A percentile compares a stretch with the other conserved stretches of the same genome.
Conservation (phyloP, 2,113 vertebrate genomes). For the Pholis gunnellus region DNA sequence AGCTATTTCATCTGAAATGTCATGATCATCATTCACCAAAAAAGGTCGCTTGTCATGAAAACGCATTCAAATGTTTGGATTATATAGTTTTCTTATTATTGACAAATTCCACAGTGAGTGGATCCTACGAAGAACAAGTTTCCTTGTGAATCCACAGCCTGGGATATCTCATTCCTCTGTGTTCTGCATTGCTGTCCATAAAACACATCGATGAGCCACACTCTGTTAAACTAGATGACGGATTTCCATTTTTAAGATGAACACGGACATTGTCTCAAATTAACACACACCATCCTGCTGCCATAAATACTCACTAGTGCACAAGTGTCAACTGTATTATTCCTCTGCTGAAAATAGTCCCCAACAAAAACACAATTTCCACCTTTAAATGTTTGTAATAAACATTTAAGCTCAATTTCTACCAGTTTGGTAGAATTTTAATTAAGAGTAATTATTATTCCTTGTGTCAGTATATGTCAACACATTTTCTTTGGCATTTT, state of each 20-base stretch:
- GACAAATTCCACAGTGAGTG: neutral
- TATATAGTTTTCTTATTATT: neutral
- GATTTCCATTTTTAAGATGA: neutral
- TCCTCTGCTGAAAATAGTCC: neutral
- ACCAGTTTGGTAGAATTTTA: neutral
- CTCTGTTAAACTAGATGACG: neutral
- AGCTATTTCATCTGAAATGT: neutral
- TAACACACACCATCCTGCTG: neutral
- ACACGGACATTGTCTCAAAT: neutral
- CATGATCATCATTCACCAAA: neutral
- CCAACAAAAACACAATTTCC: neutral
- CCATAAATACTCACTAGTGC: neutral
- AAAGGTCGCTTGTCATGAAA: constrained; percentile 1
- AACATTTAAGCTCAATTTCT: neutral
- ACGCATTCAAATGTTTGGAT: neutral
- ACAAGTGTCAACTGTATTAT: neutral
- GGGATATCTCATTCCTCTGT: neutral
- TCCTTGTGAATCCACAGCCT: neutral
- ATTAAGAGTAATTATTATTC: neutral
- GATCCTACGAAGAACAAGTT: neutral
- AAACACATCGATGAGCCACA: neutral
- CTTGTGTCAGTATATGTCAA: neutral
- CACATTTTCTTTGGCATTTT: neutral
- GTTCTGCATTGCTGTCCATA: neutral
- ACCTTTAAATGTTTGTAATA: neutral